Conservation (phyloP, 92 coral and sea anemone species). For the Palythoa heliodiscus region DNA sequence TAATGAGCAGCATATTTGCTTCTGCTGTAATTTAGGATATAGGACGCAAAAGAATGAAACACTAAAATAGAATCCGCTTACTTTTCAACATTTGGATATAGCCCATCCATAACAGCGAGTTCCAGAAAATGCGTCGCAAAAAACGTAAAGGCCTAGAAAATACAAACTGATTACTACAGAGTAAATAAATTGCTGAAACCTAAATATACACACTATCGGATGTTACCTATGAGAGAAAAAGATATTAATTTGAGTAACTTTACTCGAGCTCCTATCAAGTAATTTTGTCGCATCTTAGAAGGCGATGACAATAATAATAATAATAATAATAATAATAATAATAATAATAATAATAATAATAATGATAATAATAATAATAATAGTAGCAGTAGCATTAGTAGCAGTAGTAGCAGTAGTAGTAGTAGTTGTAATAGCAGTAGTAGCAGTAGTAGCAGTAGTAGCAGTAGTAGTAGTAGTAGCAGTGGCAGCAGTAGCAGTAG, state of each 20-base stretch:
- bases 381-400: not conserved
- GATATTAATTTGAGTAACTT: too few species aligned
- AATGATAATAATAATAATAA: not conserved
- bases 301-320: not conserved
- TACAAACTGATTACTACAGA: not conserved
- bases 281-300: too few species aligned
- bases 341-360: not conserved
- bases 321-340: not conserved
- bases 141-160: conserved; percentile 85
- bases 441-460: too few species aligned
- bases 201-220: not conserved
- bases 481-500: too few species aligned
- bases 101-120: conserved; percentile 84
- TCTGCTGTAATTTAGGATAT: not conserved
- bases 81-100: conserved; percentile 97
- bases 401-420: too few species aligned
- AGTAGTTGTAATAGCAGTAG: too few species aligned
- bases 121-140: conserved; percentile 98
- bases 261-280: too few species aligned
- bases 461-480: too few species aligned
- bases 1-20: not conserved
- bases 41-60: not conserved
- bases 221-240: not conserved
- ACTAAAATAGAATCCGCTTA: conserved; percentile 39
- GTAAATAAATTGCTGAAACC: not conserved